Conservation (phyloP, 2,113 vertebrate species). For the Cyanocitta stelleri region DNA sequence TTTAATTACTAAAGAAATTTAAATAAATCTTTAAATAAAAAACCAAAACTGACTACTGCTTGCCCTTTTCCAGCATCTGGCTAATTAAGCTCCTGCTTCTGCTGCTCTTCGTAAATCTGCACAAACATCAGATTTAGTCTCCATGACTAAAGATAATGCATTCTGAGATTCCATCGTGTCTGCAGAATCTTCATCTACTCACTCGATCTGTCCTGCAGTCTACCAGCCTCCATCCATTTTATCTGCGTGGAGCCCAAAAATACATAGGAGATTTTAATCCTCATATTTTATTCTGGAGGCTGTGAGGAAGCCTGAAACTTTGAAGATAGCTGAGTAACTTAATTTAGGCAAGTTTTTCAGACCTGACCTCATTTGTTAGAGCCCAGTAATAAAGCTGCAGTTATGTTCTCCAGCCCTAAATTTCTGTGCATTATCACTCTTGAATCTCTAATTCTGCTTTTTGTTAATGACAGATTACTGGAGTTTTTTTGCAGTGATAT, state of each 20-base stretch:
- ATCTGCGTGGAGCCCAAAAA: not conserved
- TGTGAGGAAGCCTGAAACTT: not conserved
- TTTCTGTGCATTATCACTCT: not conserved
- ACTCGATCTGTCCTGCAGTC: not conserved
- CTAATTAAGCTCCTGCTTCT: not conserved
- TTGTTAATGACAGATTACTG: not conserved
- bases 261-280: not conserved
- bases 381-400: not conserved
- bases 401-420: not conserved
- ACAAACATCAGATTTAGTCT: not conserved
- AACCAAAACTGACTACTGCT: not conserved
- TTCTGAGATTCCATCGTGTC: not conserved
- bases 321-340: not conserved
- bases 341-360: not conserved
- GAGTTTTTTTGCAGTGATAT: not conserved
- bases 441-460: not conserved
- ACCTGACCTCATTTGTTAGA: not conserved
- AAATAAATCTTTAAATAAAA: not conserved
- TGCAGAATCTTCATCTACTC: not conserved
- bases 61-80: not conserved
- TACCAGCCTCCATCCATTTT: not conserved
- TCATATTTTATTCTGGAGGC: not conserved
- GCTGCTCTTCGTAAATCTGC: not conserved
- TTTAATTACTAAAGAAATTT: not conserved
- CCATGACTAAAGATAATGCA: not conserved